Evolutionary conservation across 2,113 vertebrate species (phyloP), one percentile per base, ranked within the genome.

Genomic region (Chroicocephalus ridibundus): DNA sequence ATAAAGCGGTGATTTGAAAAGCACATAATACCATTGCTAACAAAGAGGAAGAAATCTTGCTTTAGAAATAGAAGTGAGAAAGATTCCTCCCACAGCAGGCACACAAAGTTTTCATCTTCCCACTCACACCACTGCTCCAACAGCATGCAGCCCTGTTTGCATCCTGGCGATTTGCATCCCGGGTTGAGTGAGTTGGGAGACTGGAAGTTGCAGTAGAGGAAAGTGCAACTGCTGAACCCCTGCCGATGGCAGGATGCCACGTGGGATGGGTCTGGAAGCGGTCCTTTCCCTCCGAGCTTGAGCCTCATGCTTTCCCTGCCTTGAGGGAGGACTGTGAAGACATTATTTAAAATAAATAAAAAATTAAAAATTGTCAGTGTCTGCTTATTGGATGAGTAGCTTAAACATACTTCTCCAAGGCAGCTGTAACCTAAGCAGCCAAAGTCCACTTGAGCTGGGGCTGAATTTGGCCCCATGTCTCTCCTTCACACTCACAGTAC

Each of bases 31-130:
- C 64, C 34, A 69, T 75, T 77, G 64, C 89, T 94, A 94, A 96
- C 95, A 97, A 97, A 97, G 95, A 81, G 90, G 76, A 88, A 93
- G 76, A 85, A 61, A 74, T 95, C 71, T 82, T 94, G 64, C 93
- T 95, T 96, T 96, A 96, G 97, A 97, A 96, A 97, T 92, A 96
- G 95, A 97, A 92, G 95, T 93, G 96, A 97, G 96, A 97, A 94
- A 86, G 87, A 95, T 91, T 97, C 96, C 95, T 97, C 97, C 97
- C 93, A 95, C 96, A 96, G 80, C 72, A 95, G 86, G 80, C 95
- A 94, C 76, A 88, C 79, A 55, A 88, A 94, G 89, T 96, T 95
- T 96, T 97, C 90, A 91, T 95, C 95, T 94, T 96, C 96, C 94
- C 82, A 96, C 93, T 97, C 92, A 72, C 49, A 61, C 92, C 77